Evolutionary conservation across 2,797 vertebrate genomes (phyloP).

Genomic region (Xenentodon cancila): DNA sequence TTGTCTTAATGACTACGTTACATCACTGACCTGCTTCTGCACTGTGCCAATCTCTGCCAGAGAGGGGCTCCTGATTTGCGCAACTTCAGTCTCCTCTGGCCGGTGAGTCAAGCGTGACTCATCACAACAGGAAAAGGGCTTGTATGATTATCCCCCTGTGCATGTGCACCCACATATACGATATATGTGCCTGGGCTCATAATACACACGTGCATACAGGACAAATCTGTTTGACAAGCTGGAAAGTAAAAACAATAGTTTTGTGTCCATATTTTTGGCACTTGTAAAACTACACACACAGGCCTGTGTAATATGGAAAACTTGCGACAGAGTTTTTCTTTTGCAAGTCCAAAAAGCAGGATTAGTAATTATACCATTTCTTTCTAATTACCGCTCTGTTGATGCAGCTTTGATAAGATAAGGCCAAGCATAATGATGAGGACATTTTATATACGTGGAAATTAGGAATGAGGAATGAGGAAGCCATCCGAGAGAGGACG

Average conservation of each 20-base stretch:
- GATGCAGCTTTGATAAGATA: slow-evolving; percentile 33
- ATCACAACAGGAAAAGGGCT: slow-evolving; percentile 31
- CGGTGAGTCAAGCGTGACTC: slow-evolving; percentile 73
- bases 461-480: slow-evolving; percentile 12
- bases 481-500: slow-evolving; percentile 61
- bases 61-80: slow-evolving; percentile 42
- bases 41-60: slow-evolving; percentile 8
- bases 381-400: slow-evolving; percentile 52
- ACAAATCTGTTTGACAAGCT: slow-evolving; percentile 2
- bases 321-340: slow-evolving; percentile 33
- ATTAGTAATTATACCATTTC: slow-evolving; percentile 43
- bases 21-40: slow-evolving; percentile 30
- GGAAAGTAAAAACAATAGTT: background rate
- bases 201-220: slow-evolving; percentile 1
- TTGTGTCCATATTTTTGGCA: no score
- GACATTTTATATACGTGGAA: slow-evolving; percentile 3
- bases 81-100: slow-evolving; percentile 33
- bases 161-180: slow-evolving; percentile 19
- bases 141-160: slow-evolving; percentile 26
- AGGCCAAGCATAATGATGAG: slow-evolving; percentile 33
- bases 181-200: background rate
- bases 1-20: slow-evolving; percentile 43
- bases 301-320: slow-evolving; percentile 20
- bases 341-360: slow-evolving; percentile 21
- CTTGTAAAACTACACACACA: background rate